Base-by-base conservation (phyloP, 1,140 invertebrate species). In the Hyposmocoma kahamanoa region DNA sequence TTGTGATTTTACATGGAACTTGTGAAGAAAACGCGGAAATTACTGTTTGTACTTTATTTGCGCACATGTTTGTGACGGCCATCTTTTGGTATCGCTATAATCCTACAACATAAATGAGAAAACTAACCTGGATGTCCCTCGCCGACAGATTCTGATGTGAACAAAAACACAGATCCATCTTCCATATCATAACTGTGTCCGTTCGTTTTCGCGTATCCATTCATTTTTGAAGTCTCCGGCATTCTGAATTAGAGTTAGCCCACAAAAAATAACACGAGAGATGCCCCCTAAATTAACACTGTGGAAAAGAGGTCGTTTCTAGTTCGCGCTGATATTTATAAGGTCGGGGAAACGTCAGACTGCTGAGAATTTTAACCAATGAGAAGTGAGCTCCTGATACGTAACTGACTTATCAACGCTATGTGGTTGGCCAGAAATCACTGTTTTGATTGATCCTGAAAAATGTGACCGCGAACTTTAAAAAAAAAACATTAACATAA, bases 121-220 rank as follows among this genome's bases (percentile, higher is more conserved):
- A 71, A 88, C 88, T 90, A 87, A 95, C 94, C 94, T 90, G 98
- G 97, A 89, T 99, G 98, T 67, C 98, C 98, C 89, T 99, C 98
- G 68, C 97, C 97, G 45, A 99, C 98, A 42, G 97, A 99, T 90
- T 99, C 98, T 18, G 97, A 99, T 39, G 98, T 99, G 87, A 99
- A 99, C 22, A 99, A 90, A 87, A 99, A 99, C 63, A 92, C 91
- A 65, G 95, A 94, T 69, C 92, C 93, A 82, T 95, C 92, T 69
- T 92, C 91, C 76, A 94, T 90, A 73, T 95, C 94, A 78, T 90
- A 91, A 59, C 83, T 86, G 83, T 93, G 91, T 56, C 93, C 93
- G 84, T 94, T 94, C 59, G 87, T 88, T 77, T 84, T 86, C 47
- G 89, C 87, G 76, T 91, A 92, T 80, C 93, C 92, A 87, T 94